Evolutionary conservation across 2,888 invertebrate genomes (phyloP), one percentile per base, ranked within the genome.

Genomic region (Clostera curtula): DNA sequence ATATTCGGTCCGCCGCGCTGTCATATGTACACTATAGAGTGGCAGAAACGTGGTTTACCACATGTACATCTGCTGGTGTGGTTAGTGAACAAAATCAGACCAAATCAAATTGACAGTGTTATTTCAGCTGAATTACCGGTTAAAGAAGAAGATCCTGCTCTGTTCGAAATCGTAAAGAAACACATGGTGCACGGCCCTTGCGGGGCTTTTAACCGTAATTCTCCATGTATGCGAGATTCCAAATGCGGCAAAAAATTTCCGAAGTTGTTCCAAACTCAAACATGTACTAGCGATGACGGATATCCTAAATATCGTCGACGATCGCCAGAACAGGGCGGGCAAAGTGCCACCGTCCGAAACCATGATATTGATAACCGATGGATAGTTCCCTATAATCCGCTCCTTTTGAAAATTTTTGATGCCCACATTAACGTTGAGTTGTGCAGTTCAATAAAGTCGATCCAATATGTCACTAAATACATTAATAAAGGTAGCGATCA

Each of bases 91-190:
- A 44, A 47, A 37, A 39, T 45, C 30, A 24, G 30, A 34, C 38
- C 41, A 30, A 34, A 40, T n/a, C 29, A 42, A 36, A 40, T 49
- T 17, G 40, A 49, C 34, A 32, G 11, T 2, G 27, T 45, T 11
- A 42, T 45, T 28, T 31, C 22, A 30, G 47, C 49, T 24, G 47
- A 46, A 35, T 35, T 45, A 29, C 49, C 41, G 19, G 32, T 20
- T 35, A 22, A 29, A 24, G 34, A 36, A 16, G 37, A 33, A 25
- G 43, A 45, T 38, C 40, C 34, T 26, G n/a, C 31, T 11, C 35
- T 48, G 29, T 36, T 24, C 20, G 40, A 40, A 27, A 42, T 38
- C 15, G 42, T 42, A 27, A 39, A 33, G 19, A 37, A 31, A 29
- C 28, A 43, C 13, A 40, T 46, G 37, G 22, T 49, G 19, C 45